Evolutionary conservation across 2,888 invertebrate species (phyloP).

Genomic region (Cantharis rufa): DNA sequence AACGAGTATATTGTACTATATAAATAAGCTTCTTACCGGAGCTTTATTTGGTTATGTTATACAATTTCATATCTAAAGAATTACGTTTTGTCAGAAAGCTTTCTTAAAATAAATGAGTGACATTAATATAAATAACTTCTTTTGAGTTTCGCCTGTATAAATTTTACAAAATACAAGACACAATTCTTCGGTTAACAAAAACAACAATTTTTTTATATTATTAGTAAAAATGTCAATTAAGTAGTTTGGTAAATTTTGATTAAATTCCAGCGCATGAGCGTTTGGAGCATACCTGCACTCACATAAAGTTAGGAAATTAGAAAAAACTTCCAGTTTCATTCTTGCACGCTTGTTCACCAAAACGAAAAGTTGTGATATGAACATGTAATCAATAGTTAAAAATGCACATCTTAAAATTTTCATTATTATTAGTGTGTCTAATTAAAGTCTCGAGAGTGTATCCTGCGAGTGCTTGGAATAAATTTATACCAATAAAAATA

Average conservation of each 20-base stretch:
- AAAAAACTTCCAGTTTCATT: conserved; percentile 20
- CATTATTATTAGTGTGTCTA: neutral
- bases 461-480: neutral
- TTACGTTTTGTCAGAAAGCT: neutral
- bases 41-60: neutral
- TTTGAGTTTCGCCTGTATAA: neutral
- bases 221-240: neutral
- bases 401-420: neutral
- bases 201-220: neutral
- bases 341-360: neutral
- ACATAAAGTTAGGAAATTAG: conserved; percentile 24
- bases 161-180: neutral
- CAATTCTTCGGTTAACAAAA: neutral
- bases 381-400: neutral
- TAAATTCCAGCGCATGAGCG: conserved; percentile 23
- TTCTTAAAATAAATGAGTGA: neutral
- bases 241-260: neutral
- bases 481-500: neutral
- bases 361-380: neutral
- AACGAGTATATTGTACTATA: neutral
- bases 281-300: neutral
- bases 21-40: neutral
- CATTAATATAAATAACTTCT: neutral
- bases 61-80: neutral
- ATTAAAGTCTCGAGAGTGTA: neutral